Percentiles rank a stretch among this genome's conserved stretches.
Evolutionary conservation across 2,797 vertebrate genomes (phyloP).

Genomic region (Tauraco hartlaubi): DNA sequence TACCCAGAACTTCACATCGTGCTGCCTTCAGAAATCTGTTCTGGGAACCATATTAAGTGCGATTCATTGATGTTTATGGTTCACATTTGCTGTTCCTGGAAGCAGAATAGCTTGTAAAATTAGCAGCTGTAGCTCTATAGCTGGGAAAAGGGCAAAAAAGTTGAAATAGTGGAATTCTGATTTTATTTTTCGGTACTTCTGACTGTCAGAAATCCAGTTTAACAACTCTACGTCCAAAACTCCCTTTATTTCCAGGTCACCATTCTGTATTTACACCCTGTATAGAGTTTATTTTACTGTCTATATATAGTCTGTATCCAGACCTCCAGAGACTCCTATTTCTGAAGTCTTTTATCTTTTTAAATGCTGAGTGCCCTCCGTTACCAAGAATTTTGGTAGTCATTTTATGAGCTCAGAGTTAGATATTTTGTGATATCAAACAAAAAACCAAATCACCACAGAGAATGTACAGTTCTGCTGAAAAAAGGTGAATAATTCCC

Average conservation of each 20-base stretch:
- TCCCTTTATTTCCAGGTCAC: neutral
- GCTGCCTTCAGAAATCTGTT: slow-evolving; percentile 60
- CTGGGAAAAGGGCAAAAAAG: neutral
- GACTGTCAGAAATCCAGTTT: neutral
- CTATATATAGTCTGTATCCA: neutral
- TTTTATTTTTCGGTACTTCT: neutral
- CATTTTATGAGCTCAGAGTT: neutral
- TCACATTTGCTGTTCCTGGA: neutral
- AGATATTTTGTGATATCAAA: neutral
- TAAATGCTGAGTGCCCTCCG: neutral
- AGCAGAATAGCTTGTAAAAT: slow-evolving; percentile 29
- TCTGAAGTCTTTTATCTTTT: neutral
- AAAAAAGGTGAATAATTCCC: neutral
- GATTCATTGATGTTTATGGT: slow-evolving; percentile 33
- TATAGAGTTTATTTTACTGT: neutral
- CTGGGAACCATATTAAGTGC: slow-evolving; percentile 28
- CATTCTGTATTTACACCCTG: neutral
- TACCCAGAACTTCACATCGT: slow-evolving; percentile 74
- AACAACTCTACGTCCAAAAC: neutral
- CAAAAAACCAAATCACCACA: neutral
- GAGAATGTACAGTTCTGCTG: neutral
- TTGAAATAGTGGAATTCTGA: neutral
- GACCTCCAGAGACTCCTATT: neutral
- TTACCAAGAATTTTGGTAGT: neutral
- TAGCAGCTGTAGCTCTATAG: neutral